Conservation (phyloP, 2,113 vertebrate species). For the Leucosticte australis region DNA sequence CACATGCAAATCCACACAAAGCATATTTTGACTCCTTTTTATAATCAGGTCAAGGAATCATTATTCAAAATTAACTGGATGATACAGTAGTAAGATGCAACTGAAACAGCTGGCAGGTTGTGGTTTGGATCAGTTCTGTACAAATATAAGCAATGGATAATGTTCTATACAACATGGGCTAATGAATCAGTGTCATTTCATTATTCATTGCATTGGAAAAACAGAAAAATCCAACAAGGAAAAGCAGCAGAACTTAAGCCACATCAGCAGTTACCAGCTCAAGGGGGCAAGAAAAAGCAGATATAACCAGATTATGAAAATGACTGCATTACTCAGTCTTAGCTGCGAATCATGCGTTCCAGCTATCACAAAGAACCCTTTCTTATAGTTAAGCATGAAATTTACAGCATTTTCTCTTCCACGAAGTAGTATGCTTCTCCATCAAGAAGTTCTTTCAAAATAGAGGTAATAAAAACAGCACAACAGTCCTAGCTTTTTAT, state of each 20-base stretch:
- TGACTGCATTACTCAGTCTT: background rate
- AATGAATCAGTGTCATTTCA: background rate
- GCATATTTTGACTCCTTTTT: background rate
- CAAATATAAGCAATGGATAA: background rate
- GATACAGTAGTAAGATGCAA: background rate
- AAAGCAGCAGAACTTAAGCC: conserved; percentile 15
- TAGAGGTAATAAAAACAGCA: background rate
- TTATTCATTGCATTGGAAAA: background rate
- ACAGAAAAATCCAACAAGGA: background rate
- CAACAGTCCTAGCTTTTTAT: background rate
- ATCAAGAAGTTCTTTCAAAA: background rate
- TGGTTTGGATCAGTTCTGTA: background rate
- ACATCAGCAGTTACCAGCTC: background rate
- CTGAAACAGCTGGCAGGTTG: background rate
- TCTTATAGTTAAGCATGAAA: background rate
- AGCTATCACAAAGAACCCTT: conserved; percentile 27
- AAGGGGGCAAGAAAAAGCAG: background rate
- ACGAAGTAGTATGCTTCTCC: background rate
- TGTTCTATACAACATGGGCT: background rate
- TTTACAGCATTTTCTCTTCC: background rate
- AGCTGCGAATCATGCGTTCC: background rate
- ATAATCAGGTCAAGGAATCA: background rate
- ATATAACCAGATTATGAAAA: background rate
- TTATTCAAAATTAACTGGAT: background rate
- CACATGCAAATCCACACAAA: background rate